Conservation (phyloP, 37 sponge, comb jelly and placozoan species). For the Ianthella basta region DNA sequence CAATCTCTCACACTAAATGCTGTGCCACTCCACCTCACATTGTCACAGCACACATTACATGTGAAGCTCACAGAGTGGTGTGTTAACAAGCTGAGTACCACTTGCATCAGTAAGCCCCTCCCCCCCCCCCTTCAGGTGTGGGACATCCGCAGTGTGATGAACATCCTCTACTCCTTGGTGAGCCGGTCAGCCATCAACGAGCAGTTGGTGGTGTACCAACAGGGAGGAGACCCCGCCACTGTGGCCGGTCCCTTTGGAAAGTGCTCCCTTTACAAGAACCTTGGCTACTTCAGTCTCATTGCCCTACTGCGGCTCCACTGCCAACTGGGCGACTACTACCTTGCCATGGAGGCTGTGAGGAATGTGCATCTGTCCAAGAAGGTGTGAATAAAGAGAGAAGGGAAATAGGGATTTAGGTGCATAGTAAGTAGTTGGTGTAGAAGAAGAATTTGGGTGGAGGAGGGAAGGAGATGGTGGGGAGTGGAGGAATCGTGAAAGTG, state of each 20-base stretch:
- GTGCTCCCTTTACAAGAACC: slow-evolving; percentile 88
- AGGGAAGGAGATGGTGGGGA: neutral
- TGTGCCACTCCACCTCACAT: neutral
- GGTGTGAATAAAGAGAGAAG: slow-evolving; percentile 25
- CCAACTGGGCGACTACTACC: slow-evolving; percentile 95
- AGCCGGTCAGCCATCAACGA: slow-evolving; percentile 92
- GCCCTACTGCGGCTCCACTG: slow-evolving; percentile 89
- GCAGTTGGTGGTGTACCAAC: slow-evolving; percentile 76
- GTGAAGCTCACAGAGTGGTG: neutral
- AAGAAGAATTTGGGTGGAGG: neutral
- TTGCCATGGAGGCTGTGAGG: slow-evolving; percentile 76
- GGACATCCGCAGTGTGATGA: slow-evolving; percentile 94
- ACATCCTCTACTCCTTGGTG: slow-evolving; percentile 92
- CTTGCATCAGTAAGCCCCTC: too few relatives aligned
- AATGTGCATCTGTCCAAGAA: slow-evolving; percentile 93
- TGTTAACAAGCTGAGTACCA: neutral
- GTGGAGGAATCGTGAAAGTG: too few relatives aligned
- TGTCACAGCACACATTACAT: too few relatives aligned
- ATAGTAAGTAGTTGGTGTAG: too few relatives aligned
- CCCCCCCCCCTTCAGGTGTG: slow-evolving; percentile 57
- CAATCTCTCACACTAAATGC: too few relatives aligned
- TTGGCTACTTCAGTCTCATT: slow-evolving; percentile 96
- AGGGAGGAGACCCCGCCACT: slow-evolving; percentile 66
- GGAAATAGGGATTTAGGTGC: too few relatives aligned
- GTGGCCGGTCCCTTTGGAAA: slow-evolving; percentile 85